Conservation (phyloP, 2,797 vertebrate species). For the Apogon hyalosoma region DNA sequence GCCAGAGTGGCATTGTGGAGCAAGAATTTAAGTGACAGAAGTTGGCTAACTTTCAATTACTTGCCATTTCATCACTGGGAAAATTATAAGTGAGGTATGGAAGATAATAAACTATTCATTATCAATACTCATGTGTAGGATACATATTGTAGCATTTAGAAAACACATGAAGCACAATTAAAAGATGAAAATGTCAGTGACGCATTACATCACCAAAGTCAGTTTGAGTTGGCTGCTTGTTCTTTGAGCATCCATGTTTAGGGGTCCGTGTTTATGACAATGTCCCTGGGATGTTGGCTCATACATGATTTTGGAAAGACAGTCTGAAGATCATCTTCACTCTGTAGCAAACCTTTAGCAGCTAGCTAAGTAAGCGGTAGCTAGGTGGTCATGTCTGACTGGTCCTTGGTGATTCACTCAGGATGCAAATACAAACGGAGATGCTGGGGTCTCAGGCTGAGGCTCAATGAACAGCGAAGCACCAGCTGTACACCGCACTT, state of each 20-base stretch:
- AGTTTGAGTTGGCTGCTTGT: conserved; percentile 30
- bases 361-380: conserved; percentile 43
- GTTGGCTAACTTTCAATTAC: conserved; percentile 76
- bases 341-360: conserved; percentile 37
- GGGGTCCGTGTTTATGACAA: not conserved
- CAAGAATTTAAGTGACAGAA: conserved; percentile 43
- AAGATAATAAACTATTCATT: not conserved
- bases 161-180: conserved; percentile 9
- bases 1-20: conserved; percentile 38
- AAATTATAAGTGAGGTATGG: not conserved
- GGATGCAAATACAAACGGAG: conserved; percentile 73
- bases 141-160: not conserved
- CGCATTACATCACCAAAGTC: conserved; percentile 69
- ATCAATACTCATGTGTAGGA: not conserved
- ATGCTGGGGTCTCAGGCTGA: conserved; percentile 27
- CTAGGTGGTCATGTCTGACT: conserved; percentile 67
- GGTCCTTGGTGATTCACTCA: conserved; percentile 69
- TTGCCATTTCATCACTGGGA: conserved; percentile 12
- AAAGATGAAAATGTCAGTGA: conserved; percentile 62
- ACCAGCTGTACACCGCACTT: not conserved
- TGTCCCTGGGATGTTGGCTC: conserved; percentile 25
- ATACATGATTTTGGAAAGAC: not conserved
- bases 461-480: conserved; percentile 18
- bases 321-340: not conserved
- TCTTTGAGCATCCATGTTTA: conserved; percentile 40